Conservation (phyloP, 2,888 invertebrate genomes). For the Harpalus rubripes region DNA sequence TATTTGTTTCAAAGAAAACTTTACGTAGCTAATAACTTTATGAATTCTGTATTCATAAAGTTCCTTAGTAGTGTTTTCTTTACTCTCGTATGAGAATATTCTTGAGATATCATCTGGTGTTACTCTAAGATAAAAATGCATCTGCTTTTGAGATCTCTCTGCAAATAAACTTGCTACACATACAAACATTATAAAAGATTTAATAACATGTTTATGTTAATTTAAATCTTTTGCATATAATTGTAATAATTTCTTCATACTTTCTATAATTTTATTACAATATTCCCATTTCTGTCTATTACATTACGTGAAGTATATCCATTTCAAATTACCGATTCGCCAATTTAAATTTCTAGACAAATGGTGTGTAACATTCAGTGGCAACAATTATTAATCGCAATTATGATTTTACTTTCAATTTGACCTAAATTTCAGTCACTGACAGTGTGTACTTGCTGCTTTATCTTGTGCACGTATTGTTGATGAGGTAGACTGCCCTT, state of each 20-base stretch:
- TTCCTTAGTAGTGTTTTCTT: too few species aligned
- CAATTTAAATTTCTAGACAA: conserved; percentile 16
- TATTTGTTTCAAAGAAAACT: background rate
- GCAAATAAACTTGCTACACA: too few species aligned
- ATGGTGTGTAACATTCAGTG: conserved; percentile 40
- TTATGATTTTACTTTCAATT: conserved; percentile 60
- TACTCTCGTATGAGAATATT: too few species aligned
- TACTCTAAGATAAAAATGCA: too few species aligned
- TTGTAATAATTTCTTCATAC: background rate
- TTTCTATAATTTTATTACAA: conserved; percentile 12
- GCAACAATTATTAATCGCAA: conserved; percentile 57
- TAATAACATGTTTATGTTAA: too few species aligned
- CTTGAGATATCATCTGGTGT: too few species aligned
- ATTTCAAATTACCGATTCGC: conserved; percentile 13
- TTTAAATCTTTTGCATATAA: background rate
- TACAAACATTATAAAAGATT: too few species aligned
- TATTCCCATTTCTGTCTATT: background rate
- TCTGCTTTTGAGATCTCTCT: too few species aligned
- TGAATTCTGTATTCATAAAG: too few species aligned
- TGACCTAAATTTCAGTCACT: conserved; percentile 46
- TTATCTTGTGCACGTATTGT: background rate
- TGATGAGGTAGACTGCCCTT: conserved; percentile 21
- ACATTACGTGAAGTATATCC: conserved; percentile 3
- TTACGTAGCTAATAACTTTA: too few species aligned
- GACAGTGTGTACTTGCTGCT: background rate